Base-by-base conservation (phyloP, 2,888 invertebrate genomes). In the Gastracanthus pulcherrimus region DNA sequence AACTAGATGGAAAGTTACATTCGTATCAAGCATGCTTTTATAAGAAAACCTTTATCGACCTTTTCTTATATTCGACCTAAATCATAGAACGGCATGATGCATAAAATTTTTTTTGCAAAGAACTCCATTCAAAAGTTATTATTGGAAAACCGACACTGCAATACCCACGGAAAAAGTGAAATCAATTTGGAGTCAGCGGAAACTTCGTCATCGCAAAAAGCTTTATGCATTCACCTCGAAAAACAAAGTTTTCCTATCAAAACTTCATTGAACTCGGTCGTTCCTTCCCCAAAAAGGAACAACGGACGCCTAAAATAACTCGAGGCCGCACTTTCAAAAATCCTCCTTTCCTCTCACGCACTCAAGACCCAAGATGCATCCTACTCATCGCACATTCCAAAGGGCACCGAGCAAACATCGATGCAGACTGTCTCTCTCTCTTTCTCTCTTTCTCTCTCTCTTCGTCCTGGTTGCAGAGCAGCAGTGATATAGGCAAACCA, bases 231-330 rank as follows among this genome's bases (percentile, higher is more conserved):
- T 26, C 55, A 9, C 26, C 23, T 29, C 7, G 23, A n/a, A n/a
- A n/a, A n/a, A 34, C 9, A 29, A 74, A 74, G 60, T 74, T 74
- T 74, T 45, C 26, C 72, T 26, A 74, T 74, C 72, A 62, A 19
- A 62, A 60, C 45, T 74, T 74, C 16, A 55, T 55, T 0, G 26
- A 58, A 58, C 38, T 58, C 38, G 23, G 13, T 41, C 5, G 11
- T 6, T 26, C 11, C 26, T n/a, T n/a, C n/a, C n/a, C n/a, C n/a
- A 71, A 58, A 13, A 58, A 70, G 55, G 55, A 51, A 55, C 23
- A 34, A 9, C 58, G 19, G 7, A 55, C 55, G 26, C 55, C 55
- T 55, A 13, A 13, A 55, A 51, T n/a, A n/a, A n/a, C n/a, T n/a
- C 51, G 23, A 11, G 23, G 48, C 19, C 19, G 29, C 48, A 31